Conservation (phyloP, 2,113 vertebrate species). For the Ibidorhyncha struthersii region DNA sequence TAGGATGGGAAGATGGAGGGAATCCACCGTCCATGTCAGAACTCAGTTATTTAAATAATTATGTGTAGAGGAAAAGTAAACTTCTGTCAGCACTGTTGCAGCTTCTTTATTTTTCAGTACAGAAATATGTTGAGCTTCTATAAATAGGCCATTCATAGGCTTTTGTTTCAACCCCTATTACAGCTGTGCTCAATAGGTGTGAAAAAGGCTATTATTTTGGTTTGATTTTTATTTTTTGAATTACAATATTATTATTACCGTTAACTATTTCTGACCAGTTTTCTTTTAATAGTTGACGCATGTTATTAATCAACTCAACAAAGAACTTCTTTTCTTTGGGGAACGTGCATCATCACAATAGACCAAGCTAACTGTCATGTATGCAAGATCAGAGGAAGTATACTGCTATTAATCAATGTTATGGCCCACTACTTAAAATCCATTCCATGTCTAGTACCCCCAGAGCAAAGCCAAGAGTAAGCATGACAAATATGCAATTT, state of each 20-base stretch:
- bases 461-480: background rate
- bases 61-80: background rate
- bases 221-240: background rate
- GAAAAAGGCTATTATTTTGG: background rate
- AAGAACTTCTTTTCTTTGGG: background rate
- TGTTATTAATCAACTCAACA: background rate
- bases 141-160: background rate
- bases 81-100: background rate
- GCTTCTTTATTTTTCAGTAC: background rate
- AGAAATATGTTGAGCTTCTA: background rate
- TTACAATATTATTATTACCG: background rate
- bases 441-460: background rate
- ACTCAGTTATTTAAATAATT: background rate
- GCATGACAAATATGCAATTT: background rate
- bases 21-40: background rate
- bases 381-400: background rate
- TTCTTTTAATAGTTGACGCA: background rate
- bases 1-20: background rate
- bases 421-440: background rate
- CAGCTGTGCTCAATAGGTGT: background rate
- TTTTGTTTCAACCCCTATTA: background rate
- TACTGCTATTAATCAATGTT: background rate
- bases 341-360: background rate
- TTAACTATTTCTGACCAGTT: background rate
- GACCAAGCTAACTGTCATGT: background rate